Evolutionary conservation across 2,113 vertebrate genomes (phyloP), one percentile per base, ranked within the genome.

Genomic region (Pituophis catenifer): DNA sequence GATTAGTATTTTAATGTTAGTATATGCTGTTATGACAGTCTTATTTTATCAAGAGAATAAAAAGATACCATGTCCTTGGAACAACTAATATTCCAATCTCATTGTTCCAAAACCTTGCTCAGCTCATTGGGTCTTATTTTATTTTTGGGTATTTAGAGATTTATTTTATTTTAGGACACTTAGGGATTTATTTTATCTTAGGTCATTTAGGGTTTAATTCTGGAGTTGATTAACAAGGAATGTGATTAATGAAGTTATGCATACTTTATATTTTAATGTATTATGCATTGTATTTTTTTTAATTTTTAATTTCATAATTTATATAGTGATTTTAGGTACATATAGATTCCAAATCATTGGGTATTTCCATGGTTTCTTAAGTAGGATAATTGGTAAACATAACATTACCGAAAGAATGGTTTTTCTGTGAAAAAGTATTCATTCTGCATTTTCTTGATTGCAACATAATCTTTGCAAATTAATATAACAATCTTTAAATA

Each of bases 31-130:
- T 75, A 91, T 90, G 91, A 29, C 91, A 65, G 52, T 81, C 8
- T 86, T 52, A 95, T 91, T 17, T 4, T 87, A 90, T 90, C 62
- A 75, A 93, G 15, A 93, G 90, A 93, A 89, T 95, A 95, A 89
- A 57, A 54, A 48, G 91, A 88, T 88, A 75, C 93, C 89, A 55
- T 8, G 54, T 87, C 26, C 44, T 15, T 12, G 92, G 86, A 85
- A 53, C 90, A 48, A 75, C n/a, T 75, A 75, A 17, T 75, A 75
- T 6, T 33, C 15, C 24, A 90, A 13, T 54, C 15, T n/a, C 75
- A 88, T 17, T 88, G 24, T 87, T 75, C 6, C 15, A 15, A 38
- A 75, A 8, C 38, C n/a, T 33, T 38, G n/a, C 70, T 75, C n/a
- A 75, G n/a, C 70, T 75, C n/a, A 75, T 38, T 38, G 70, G 70